phyloP scores from a whole-genome alignment of 1,140 invertebrate species.

The Leptinotarsa texana region DNA sequence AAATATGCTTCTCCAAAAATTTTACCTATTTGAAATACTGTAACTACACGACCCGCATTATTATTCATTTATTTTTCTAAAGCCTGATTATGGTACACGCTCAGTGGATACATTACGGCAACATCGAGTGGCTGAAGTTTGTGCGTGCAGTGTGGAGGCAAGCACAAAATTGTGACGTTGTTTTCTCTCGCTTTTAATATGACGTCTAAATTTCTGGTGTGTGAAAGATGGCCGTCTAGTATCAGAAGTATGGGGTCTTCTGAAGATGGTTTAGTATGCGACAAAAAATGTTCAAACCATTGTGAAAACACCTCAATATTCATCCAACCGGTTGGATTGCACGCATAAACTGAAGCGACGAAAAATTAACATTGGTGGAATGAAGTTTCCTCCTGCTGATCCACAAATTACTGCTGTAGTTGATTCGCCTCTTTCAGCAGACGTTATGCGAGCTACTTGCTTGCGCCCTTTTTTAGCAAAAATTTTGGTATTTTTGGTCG shows the following conservation, averaged over 20 bases:
- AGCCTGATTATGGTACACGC: constrained; percentile 6
- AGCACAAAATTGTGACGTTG: constrained; percentile 26
- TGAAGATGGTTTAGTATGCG: constrained; percentile 36
- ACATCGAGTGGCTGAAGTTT: constrained; percentile 26
- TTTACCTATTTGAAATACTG: not conserved
- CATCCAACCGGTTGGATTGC: constrained; percentile 50
- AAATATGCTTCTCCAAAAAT: constrained; percentile 4
- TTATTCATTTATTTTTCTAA: constrained; percentile 11
- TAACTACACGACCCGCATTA: constrained; percentile 1
- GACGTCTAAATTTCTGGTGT: constrained; percentile 47
- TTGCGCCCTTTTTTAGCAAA: not conserved
- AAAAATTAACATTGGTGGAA: constrained; percentile 47
- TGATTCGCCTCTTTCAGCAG: not conserved
- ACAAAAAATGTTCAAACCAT: constrained; percentile 49
- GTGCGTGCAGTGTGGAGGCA: constrained; percentile 21
- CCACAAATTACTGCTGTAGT: constrained; percentile 37
- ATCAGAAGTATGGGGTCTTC: constrained; percentile 47
- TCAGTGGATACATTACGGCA: constrained; percentile 15
- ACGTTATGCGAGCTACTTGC: not conserved
- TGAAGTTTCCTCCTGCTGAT: constrained; percentile 33
- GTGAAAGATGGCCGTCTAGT: constrained; percentile 45
- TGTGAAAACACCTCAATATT: constrained; percentile 42
- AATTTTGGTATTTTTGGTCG: not conserved
- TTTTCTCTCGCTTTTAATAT: constrained; percentile 42
- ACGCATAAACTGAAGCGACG: constrained; percentile 38